These are phyloP conservation scores for Hypomecis atomaria DNA, from an alignment of 2,888 invertebrate species.

Conservation along the genomic window DNA sequence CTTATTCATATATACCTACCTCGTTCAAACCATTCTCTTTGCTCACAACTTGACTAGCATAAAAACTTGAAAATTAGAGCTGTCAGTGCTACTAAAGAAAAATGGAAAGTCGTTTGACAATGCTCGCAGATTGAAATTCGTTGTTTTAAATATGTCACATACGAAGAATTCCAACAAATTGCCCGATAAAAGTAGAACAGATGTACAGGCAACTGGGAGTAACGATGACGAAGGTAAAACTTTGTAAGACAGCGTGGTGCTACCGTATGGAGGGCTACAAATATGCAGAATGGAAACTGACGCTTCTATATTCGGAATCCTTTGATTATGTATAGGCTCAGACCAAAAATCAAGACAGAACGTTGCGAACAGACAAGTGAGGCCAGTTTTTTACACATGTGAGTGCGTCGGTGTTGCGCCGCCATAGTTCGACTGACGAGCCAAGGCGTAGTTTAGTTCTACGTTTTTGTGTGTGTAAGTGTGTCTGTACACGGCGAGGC, in stretches of 20 bases:
- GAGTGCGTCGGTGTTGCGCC: too few species aligned
- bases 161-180: slow-evolving; percentile 76
- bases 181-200: slow-evolving; percentile 69
- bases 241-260: slow-evolving; percentile 16
- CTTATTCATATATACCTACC: too few species aligned
- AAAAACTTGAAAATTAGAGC: slow-evolving; percentile 66
- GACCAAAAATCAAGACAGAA: too few species aligned
- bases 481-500: too few species aligned
- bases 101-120: slow-evolving; percentile 79
- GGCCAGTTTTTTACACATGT: too few species aligned
- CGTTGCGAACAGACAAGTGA: too few species aligned
- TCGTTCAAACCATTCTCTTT: not conserved
- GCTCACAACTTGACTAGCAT: slow-evolving; percentile 11
- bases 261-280: slow-evolving; percentile 5
- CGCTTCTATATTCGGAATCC: too few species aligned
- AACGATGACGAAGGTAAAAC: slow-evolving; percentile 67
- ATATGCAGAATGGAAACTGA: not conserved
- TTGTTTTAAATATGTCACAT: slow-evolving; percentile 81
- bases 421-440: too few species aligned
- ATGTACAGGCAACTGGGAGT: slow-evolving; percentile 56
- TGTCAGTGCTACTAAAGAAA: slow-evolving; percentile 66
- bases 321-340: too few species aligned
- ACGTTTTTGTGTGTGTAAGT: too few species aligned
- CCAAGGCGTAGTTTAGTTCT: too few species aligned
- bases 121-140: slow-evolving; percentile 79